Evolutionary conservation across 92 coral and sea anemone species (phyloP), one percentile per base, ranked within the genome.

Genomic region (Scolanthus callimorphus): DNA sequence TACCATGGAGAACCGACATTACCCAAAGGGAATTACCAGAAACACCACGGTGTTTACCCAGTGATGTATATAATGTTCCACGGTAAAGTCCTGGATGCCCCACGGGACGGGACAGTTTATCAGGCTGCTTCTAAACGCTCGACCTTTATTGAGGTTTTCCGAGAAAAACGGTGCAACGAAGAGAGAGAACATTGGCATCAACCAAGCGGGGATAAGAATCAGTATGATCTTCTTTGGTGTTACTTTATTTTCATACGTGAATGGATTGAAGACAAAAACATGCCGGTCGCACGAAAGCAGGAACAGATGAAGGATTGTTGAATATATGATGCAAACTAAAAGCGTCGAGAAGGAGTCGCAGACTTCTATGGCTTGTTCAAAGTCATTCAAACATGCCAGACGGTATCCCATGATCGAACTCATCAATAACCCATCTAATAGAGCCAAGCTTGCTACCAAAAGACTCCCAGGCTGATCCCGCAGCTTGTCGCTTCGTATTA

Each of bases 271-370:
- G 6, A 79, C 59, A 0, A 62, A 67, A 9, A 79, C 53, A 20
- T 53, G 72, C 17, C 85, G 85, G 34, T 79, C 85, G 37, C 55
- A 27, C 20, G 70, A 56, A 58, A 79, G 43, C 6, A 46, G 31
- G 22, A 53, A 24, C 30, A 79, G 63, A 25, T 72, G 76, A 0
- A 65, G 51, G 8, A 79, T 46, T 29, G 30, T 55, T 2, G 47
- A 26, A 27, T 72, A 79, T 1, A 31, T 17, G 26, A 59, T 10
- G 0, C 44, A 51, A 6, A 66, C 63, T 3, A 62, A 0, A 8
- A 50, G 17, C 0, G 57, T 60, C 10, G 75, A 29, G 22, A 71
- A 31, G 21, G 46, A 57, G 0, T 11, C 26, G 48, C 85, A 79
- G 3, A 11, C 67, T 51, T 60, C 20, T n/a, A 23, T 23, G 19